These are phyloP conservation scores for Promerops cafer DNA, from an alignment of 2,113 vertebrate species.

Conservation along the genomic window DNA sequence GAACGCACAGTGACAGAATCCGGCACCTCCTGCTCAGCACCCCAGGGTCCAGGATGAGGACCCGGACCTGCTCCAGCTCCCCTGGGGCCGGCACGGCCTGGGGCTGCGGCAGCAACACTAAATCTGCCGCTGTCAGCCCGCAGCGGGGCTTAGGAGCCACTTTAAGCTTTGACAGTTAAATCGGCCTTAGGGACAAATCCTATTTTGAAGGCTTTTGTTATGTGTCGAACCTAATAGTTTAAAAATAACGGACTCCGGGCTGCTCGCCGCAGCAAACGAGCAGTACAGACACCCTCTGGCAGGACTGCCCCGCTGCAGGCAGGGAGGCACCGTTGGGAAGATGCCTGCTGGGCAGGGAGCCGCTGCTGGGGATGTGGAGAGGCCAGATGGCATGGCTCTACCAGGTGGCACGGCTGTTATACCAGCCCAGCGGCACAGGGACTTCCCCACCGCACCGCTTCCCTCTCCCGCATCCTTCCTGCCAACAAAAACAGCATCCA, in stretches of 20 bases:
- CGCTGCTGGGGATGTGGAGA: fast-evolving
- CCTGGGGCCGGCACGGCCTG: neutral
- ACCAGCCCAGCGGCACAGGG: neutral
- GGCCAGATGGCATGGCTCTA: neutral
- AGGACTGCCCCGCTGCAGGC: neutral
- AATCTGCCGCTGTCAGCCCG: neutral
- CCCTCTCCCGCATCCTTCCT: neutral
- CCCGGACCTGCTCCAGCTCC: neutral
- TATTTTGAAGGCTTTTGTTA: slow-evolving; percentile 55
- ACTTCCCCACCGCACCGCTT: neutral
- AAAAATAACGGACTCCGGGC: slow-evolving; percentile 24
- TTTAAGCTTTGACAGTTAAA: slow-evolving; percentile 54
- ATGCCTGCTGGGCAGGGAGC: neutral
- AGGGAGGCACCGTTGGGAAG: neutral
- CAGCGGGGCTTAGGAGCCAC: neutral
- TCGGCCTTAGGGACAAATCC: slow-evolving; percentile 57
- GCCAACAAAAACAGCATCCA: neutral
- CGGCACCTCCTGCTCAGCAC: neutral
- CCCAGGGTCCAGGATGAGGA: neutral
- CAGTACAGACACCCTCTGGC: neutral
- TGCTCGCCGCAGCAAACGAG: neutral
- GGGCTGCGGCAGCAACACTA: neutral
- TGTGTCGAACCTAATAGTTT: slow-evolving; percentile 4
- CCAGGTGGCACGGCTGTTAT: neutral
- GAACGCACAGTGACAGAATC: neutral